phyloP scores from a whole-genome alignment of 2,888 invertebrate species.

The Chloromyia formosa region DNA sequence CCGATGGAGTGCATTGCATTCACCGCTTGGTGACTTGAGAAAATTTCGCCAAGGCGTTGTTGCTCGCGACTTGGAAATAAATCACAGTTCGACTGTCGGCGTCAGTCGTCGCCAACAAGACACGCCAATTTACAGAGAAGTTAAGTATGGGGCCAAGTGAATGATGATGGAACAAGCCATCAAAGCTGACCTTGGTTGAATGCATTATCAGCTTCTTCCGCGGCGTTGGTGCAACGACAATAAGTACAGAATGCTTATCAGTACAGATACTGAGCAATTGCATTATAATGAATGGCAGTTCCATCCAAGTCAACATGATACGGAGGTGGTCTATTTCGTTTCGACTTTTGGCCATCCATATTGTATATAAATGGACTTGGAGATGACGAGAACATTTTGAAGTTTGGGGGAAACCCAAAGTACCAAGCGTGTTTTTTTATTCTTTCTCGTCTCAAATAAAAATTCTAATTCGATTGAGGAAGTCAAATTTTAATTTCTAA shows the following conservation, averaged over 20 bases:
- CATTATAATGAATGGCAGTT: too few species aligned
- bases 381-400: too few species aligned
- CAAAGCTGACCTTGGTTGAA: slow-evolving; percentile 6
- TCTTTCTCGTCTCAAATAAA: too few species aligned
- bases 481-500: too few species aligned
- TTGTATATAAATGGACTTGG: too few species aligned
- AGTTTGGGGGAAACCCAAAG: too few species aligned
- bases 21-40: neutral
- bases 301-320: too few species aligned
- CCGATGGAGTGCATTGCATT: slow-evolving; percentile 20
- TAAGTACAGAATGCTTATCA: neutral
- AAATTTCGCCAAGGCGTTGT: slow-evolving; percentile 11
- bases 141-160: neutral
- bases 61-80: slow-evolving; percentile 11
- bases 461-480: too few species aligned
- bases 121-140: neutral
- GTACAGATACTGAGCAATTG: neutral
- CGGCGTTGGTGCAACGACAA: neutral
- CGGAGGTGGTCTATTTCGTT: too few species aligned
- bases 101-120: neutral
- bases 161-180: slow-evolving; percentile 11
- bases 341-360: too few species aligned
- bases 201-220: slow-evolving; percentile 17
- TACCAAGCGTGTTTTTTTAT: too few species aligned
- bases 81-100: slow-evolving; percentile 14